Evolutionary conservation across 2,113 vertebrate species (phyloP), one percentile per base, ranked within the genome.

Genomic region (Paracanthobrama guichenoti): DNA sequence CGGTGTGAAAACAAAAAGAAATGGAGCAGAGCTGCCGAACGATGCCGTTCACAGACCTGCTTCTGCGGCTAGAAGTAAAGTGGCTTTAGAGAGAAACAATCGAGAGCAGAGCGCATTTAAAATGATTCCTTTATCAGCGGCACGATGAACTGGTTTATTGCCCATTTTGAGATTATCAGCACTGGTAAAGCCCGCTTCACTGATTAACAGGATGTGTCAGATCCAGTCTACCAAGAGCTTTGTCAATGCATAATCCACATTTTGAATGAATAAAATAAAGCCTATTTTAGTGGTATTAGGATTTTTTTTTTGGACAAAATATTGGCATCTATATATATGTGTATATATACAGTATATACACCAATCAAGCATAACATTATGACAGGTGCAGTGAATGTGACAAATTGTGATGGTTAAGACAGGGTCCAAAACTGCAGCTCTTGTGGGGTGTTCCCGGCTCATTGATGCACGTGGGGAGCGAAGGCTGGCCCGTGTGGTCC

Each of bases 141-240:
- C 39, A 6, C 0, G 39, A 42, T 6, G 67, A 18, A 71, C 26
- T 75, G 46, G 53, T 75, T 28, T 53, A 53, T 53, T 75, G 73
- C n/a, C 42, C 13, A 14, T 24, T 73, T 24, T 48, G n/a, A 73
- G 69, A 73, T 73, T 44, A 73, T 73, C n/a, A 48, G 11, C 12
- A 24, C 4, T 26, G 42, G 42, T 46, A 20, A 24, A 24, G 69
- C 42, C 67, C 22, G 13, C 7, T 73, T 71, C 31, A 9, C 35
- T 4, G 31, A 67, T 39, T 42, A 69, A 12, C 35, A 12, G 69
- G 11, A 14, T 73, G 42, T 26, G 71, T 73, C 71, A 26, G 11
- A 72, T 72, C 69, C 69, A 46, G 69, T 72, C 69, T 72, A 72
- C 11, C 2, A 7, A 72, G 69, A 24, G 69, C 69, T 72, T 46